Evolutionary conservation across 2,797 vertebrate genomes (phyloP).

Genomic region (Tauraco hartlaubi): DNA sequence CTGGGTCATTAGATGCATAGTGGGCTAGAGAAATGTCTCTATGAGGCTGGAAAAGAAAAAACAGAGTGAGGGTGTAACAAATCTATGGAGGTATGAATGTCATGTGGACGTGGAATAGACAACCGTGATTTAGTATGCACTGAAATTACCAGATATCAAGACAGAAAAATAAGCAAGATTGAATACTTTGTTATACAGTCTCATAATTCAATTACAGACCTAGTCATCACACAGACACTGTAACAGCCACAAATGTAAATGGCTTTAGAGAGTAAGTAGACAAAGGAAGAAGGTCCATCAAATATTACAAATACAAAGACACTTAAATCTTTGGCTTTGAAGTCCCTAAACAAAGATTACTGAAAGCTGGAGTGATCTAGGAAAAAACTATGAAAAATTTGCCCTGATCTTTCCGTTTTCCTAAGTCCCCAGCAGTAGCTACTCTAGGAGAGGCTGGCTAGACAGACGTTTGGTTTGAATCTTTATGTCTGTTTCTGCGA

Average conservation of each 20-base stretch:
- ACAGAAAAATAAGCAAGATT: background rate
- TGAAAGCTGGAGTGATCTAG: background rate
- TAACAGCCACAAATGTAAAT: background rate
- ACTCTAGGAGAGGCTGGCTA: background rate
- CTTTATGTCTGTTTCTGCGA: background rate
- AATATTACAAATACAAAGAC: background rate
- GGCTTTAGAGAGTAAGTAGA: background rate
- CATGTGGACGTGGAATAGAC: background rate
- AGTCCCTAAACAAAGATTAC: background rate
- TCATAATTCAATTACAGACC: background rate
- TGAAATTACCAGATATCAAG: background rate
- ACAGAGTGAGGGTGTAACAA: background rate
- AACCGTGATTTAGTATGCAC: background rate
- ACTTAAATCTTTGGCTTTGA: background rate
- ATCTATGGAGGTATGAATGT: background rate
- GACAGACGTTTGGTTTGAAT: background rate
- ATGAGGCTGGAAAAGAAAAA: background rate
- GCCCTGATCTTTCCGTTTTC: background rate
- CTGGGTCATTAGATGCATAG: background rate
- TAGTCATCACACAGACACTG: background rate
- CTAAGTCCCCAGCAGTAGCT: background rate
- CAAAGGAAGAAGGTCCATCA: background rate
- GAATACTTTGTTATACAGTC: background rate
- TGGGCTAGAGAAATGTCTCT: background rate
- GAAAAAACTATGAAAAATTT: background rate